Evolutionary conservation across 2,888 invertebrate species (phyloP).

Genomic region (Volucella inanis): DNA sequence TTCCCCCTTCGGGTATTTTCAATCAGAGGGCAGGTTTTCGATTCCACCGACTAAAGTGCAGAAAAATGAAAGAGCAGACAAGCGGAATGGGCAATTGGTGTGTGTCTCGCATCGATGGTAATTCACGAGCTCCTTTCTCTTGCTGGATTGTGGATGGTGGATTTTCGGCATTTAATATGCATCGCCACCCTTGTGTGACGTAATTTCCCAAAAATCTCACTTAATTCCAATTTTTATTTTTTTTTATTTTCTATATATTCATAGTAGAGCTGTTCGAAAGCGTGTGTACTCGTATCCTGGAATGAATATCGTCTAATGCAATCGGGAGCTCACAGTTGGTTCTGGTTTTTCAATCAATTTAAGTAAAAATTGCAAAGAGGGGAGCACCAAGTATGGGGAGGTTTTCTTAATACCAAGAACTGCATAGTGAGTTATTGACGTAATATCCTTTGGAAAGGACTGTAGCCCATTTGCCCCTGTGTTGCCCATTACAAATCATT

Average conservation of each 20-base stretch:
- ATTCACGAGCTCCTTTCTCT: constrained; percentile 52
- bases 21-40: constrained; percentile 44
- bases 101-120: constrained; percentile 70
- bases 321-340: constrained; percentile 51
- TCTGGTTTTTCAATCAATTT: constrained; percentile 61
- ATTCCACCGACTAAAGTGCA: constrained; percentile 25
- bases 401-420: constrained; percentile 40
- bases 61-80: constrained; percentile 23
- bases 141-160: not conserved
- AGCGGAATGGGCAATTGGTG: constrained; percentile 67
- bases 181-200: constrained; percentile 72
- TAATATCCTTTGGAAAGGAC: constrained; percentile 55
- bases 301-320: constrained; percentile 52
- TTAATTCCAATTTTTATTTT: constrained; percentile 53
- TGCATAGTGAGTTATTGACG: constrained; percentile 63
- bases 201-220: constrained; percentile 53
- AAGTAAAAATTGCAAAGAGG: constrained; percentile 30
- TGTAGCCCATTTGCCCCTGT: not conserved
- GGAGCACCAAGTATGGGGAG: constrained; percentile 1
- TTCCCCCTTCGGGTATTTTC: constrained; percentile 18
- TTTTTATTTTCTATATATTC: not conserved
- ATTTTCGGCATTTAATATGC: constrained; percentile 70
- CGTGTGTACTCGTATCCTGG: not conserved
- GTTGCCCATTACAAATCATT: constrained; percentile 67
- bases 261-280: not conserved